A percentile compares a stretch with the other conserved stretches of the same genome.
phyloP scores from a whole-genome alignment of 2,888 invertebrate genomes.

The Heterodera filipjevi region DNA sequence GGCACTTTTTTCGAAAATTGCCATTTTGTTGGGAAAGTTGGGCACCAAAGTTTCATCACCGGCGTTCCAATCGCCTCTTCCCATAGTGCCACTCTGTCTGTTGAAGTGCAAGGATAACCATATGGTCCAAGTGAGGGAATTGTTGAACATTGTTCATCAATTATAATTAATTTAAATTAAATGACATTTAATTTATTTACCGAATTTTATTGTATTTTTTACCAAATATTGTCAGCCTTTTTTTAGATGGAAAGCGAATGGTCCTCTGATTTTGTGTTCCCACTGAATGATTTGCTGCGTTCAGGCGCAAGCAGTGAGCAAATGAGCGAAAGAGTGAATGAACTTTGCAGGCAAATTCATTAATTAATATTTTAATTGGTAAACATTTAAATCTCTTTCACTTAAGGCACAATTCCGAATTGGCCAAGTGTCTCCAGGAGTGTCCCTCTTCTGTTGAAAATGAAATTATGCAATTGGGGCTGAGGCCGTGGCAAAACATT shows the following conservation, averaged over 20 bases:
- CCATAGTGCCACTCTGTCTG: conserved; percentile 32
- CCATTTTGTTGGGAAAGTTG: not conserved
- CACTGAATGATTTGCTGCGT: conserved; percentile 13
- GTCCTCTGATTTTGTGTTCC: conserved; percentile 29
- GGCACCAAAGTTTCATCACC: not conserved
- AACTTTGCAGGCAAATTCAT: conserved; percentile 14
- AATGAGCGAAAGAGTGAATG: conserved; percentile 14
- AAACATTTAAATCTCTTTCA: not conserved
- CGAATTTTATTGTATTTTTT: no score
- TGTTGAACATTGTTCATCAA: not conserved
- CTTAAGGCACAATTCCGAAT: conserved; percentile 17
- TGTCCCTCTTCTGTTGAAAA: conserved; percentile 32
- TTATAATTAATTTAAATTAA: no score
- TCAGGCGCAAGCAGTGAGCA: conserved; percentile 21
- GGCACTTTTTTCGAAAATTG: not conserved
- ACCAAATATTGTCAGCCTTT: not conserved
- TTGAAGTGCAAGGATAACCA: conserved; percentile 35
- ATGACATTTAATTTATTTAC: no score
- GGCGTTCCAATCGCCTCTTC: not conserved
- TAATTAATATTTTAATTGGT: not conserved
- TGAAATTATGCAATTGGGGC: conserved; percentile 28
- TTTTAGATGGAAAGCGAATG: conserved; percentile 28
- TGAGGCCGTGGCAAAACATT: conserved; percentile 33
- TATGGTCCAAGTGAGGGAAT: conserved; percentile 21
- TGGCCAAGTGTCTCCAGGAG: conserved; percentile 19